Base-by-base conservation (phyloP, 1,140 invertebrate species). In the Stegodyphus dumicola region DNA sequence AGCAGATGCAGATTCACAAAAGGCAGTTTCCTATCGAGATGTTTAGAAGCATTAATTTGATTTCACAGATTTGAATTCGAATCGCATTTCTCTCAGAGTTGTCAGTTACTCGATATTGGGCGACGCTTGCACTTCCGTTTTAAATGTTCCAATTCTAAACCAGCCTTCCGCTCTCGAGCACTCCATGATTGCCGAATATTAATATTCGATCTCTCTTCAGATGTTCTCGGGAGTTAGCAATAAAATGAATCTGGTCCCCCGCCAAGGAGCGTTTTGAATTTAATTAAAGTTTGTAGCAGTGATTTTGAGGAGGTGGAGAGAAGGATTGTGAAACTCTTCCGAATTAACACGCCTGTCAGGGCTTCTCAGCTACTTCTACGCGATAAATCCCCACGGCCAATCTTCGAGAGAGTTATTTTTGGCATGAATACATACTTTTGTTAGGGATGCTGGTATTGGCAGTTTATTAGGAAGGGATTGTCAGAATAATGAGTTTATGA, bases 391-490 rank as follows among this genome's bases (percentile, higher is more conserved):
- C 10, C 13, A 7, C 11, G 17, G 74, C 74, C 74, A 76, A 76
- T 76, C 74, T 10, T 76, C 64, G 64, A 18, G 7, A n/a, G 74
- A n/a, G 74, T 76, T 76, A 64, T 76, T 76, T 76, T 76, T 64
- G 54, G 18, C 49, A 76, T 76, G 56, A 60, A 76, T 10, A 13
- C 7, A 53, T 33, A 17, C 74, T 76, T 73, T 76, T 76, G 74
- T 64, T 76, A 76, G 33, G 64, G 74, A 53, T 64, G 74, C 15
- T 76, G 74, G 54, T 76, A 76, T 76, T 76, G 74, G 74, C 74
- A 76, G 53, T 76, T 76, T 15, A 64, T 60, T 33, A 76, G 10
- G 56, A 33, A 17, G 7, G 54, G 7, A 76, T 76, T 60, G 15
- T 64, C 9, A 49, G 64, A 33, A 76, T 76, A 76, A 76, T 76